Evolutionary conservation across 2,797 vertebrate species (phyloP).

Genomic region (Macrochelys suwanniensis): DNA sequence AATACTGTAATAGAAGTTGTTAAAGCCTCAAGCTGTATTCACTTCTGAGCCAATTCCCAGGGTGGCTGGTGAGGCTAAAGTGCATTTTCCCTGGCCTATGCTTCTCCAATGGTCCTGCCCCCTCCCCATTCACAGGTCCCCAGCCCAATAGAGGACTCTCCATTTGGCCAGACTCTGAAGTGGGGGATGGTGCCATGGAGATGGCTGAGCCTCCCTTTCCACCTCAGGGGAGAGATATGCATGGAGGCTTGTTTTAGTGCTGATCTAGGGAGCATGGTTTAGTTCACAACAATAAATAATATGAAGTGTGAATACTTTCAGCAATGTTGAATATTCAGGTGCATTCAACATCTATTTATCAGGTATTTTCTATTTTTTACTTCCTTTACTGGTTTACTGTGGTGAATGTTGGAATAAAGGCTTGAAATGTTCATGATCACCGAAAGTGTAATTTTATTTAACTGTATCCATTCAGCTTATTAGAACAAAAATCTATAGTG

Average conservation of each 20-base stretch:
- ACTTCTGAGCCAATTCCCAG: neutral
- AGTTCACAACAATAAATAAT: neutral
- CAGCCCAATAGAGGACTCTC: neutral
- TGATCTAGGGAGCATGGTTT: rapidly evolving
- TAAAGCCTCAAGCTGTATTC: neutral
- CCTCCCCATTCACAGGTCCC: neutral
- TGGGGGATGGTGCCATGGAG: neutral
- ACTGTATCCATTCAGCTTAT: neutral
- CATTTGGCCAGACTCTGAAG: rapidly evolving
- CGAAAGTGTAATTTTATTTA: neutral
- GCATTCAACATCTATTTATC: neutral
- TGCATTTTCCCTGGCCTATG: neutral
- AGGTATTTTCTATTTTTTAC: neutral
- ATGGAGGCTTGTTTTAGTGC: neutral
- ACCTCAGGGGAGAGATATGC: neutral
- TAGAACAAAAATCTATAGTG: neutral
- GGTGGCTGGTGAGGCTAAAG: neutral
- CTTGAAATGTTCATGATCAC: neutral
- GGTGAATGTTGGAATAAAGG: neutral
- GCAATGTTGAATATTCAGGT: neutral
- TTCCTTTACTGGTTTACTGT: rapidly evolving
- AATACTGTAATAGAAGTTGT: neutral
- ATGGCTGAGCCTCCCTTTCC: neutral
- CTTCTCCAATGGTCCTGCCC: neutral
- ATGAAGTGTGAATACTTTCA: neutral